Evolutionary conservation across 2,113 vertebrate genomes (phyloP), one percentile per base, ranked within the genome.

Genomic region (Thalassoma bifasciatum): DNA sequence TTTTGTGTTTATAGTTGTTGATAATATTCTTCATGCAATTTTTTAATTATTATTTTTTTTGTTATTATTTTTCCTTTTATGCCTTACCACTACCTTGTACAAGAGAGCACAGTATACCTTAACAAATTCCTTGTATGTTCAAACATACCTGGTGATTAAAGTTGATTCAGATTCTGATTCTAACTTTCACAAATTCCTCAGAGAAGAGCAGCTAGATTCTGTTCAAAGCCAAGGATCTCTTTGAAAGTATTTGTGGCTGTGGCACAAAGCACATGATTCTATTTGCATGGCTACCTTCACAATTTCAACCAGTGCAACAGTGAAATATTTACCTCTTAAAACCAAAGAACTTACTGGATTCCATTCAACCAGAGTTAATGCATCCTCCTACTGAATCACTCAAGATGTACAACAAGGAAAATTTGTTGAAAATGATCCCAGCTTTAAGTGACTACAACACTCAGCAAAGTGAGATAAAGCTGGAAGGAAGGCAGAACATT

Each of bases 401-500:
- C 14, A 47, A 42, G 52, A 49, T 10, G 6, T 44, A 49, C 37
- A 10, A 30, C 21, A 30, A 4, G 34, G 49, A 74, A 47, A 9
- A 69, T 19, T 37, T 50, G 65, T 21, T 72, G 69, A 46, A 10
- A 68, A 19, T 42, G 50, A 69, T n/a, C 67, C 49, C 22, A 40
- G 34, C 40, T 66, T 6, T 23, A 16, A 42, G 49, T 16, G 53
- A 60, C 62, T 16, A 63, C 23, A 47, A 57, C 44, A 64, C 37
- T 44, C 10, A 44, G 66, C 22, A 26, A 74, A 52, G 22, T 10
- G 62, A 58, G 24, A 70, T 21, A 51, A 49, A 62, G 26, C 10
- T 21, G 37, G 36, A 36, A 30, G n/a, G 40, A 52, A 34, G 69
- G 8, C 3, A 12, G 73, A 59, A 40, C 30, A 60, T 24, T 56